A percentile compares a stretch with the other conserved stretches of the same genome.
Evolutionary conservation across 2,797 vertebrate genomes (phyloP).

Genomic region (Falco biarmicus): DNA sequence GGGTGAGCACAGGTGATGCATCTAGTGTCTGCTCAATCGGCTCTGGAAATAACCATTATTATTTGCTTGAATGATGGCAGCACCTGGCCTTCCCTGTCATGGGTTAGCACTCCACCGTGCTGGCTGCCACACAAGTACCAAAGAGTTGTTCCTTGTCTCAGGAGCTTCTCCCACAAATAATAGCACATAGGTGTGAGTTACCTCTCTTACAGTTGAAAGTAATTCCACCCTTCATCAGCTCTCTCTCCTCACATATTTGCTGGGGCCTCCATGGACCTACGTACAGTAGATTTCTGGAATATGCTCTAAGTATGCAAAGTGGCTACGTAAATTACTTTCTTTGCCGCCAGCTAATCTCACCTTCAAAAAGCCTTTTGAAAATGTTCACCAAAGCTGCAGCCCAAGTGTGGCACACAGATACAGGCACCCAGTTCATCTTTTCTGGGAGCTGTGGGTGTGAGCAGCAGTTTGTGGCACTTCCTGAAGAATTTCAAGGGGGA

Average conservation of each 20-base stretch:
- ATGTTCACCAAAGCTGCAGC: background rate
- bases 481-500: slow-evolving; percentile 25
- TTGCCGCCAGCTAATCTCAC: background rate
- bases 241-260: background rate
- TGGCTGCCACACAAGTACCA: background rate
- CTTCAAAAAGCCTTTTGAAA: background rate
- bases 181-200: background rate
- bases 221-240: background rate
- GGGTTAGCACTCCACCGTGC: background rate
- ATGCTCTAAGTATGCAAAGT: background rate
- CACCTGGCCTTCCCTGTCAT: background rate
- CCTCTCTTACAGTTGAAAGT: background rate
- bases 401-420: background rate
- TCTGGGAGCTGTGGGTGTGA: background rate
- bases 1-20: background rate
- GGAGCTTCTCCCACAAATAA: background rate
- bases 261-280: background rate
- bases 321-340: background rate
- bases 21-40: background rate
- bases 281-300: background rate
- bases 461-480: background rate
- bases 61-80: background rate
- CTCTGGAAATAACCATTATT: background rate
- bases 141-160: background rate
- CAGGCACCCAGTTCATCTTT: background rate